These are phyloP conservation scores for Calephelis nemesis DNA, from an alignment of 1,140 invertebrate genomes.

Conservation along the genomic window DNA sequence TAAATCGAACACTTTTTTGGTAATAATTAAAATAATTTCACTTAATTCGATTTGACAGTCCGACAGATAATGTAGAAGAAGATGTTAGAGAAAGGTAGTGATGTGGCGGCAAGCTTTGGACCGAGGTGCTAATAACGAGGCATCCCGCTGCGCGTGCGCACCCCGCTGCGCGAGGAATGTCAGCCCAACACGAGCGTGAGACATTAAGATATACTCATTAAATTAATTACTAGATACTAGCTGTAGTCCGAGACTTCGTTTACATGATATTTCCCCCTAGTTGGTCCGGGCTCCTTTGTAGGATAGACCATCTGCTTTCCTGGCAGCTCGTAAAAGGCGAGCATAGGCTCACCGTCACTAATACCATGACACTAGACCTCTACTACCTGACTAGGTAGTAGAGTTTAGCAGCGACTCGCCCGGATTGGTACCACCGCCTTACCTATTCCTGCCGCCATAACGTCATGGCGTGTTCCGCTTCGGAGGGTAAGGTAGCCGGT, in stretches of 20 bases:
- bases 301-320: no score
- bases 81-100: conserved; percentile 23
- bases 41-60: conserved; percentile 60
- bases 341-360: no score
- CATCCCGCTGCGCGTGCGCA: conserved; percentile 58
- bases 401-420: no score
- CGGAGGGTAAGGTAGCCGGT: no score
- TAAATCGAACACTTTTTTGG: conserved; percentile 27
- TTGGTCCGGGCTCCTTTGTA: no score
- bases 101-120: conserved; percentile 55
- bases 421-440: no score
- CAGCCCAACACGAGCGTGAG: conserved; percentile 28
- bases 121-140: conserved; percentile 76
- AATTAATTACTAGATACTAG: conserved; percentile 55
- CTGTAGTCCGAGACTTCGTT: conserved; percentile 23
- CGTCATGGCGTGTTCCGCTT: no score
- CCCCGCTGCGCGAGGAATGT: conserved; percentile 63
- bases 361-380: no score
- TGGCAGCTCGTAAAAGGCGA: no score
- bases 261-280: no score
- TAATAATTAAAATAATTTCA: conserved; percentile 62
- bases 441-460: no score
- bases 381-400: no score
- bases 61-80: conserved; percentile 46
- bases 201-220: conserved; percentile 49